Evolutionary conservation across 37 sponge, comb jelly and placozoan species (phyloP).

Genomic region (Beroe ovata): DNA sequence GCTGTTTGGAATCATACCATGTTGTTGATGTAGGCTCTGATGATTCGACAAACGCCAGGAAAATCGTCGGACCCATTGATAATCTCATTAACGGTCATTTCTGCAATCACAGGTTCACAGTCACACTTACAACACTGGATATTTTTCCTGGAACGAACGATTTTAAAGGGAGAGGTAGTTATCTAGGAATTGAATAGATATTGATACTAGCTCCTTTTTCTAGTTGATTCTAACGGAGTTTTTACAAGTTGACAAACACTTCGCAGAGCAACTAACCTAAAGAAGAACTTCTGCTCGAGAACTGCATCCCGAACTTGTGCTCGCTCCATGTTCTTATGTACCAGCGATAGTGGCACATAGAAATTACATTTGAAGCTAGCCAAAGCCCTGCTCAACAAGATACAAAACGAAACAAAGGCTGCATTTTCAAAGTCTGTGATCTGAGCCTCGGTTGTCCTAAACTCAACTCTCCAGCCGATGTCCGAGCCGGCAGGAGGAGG

Average conservation of each 20-base stretch:
- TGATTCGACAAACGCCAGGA: slow-evolving; percentile 14
- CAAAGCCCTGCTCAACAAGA: slow-evolving; percentile 84
- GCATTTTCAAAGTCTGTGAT: slow-evolving; percentile 99
- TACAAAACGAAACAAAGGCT: slow-evolving; percentile 85
- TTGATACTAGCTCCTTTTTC: no score
- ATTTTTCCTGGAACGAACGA: slow-evolving; percentile 51
- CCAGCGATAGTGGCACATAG: slow-evolving; percentile 84
- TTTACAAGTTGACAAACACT: no score
- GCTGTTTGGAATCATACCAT: slow-evolving; percentile 56
- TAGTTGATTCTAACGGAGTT: no score
- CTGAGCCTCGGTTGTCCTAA: slow-evolving; percentile 91
- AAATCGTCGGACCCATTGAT: slow-evolving; percentile 84
- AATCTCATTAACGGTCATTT: slow-evolving; percentile 79
- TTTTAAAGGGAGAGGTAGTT: no score
- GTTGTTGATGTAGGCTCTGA: slow-evolving; percentile 46
- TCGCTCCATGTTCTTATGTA: slow-evolving; percentile 85
- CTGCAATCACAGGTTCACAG: slow-evolving; percentile 71
- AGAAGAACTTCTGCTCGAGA: slow-evolving; percentile 77
- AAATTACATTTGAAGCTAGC: slow-evolving; percentile 89
- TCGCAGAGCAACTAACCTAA: slow-evolving; percentile 71
- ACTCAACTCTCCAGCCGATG: slow-evolving; percentile 99
- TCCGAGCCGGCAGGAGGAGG: slow-evolving; percentile 91
- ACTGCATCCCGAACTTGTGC: slow-evolving; percentile 83
- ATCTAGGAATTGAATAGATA: no score
- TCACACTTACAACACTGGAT: slow-evolving; percentile 60